Percentiles rank a stretch among this genome's conserved stretches.
Conservation (phyloP, 2,888 invertebrate genomes). For the Drosophila anomalipes region DNA sequence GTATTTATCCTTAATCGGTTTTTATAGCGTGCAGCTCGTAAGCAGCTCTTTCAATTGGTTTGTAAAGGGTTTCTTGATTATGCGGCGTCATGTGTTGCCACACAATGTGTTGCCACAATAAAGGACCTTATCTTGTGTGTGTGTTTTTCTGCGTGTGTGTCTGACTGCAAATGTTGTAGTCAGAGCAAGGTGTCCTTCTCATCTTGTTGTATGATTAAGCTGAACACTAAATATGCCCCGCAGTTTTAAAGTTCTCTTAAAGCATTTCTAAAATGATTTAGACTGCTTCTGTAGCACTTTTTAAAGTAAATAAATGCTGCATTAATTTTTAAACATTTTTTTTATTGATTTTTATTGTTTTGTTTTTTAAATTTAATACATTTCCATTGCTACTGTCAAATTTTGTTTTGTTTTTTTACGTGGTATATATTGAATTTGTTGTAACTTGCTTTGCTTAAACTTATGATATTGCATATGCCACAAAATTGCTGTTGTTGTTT, state of each 20-base stretch:
- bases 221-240: background rate
- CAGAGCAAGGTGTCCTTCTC: background rate
- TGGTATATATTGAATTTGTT: slow-evolving; percentile 24
- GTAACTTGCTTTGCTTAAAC: slow-evolving; percentile 54
- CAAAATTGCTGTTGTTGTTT: slow-evolving; percentile 57
- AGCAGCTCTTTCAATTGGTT: slow-evolving; percentile 1
- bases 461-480: slow-evolving; percentile 78
- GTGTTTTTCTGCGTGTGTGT: background rate
- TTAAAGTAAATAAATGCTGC: background rate
- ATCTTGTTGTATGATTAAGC: background rate
- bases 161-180: background rate
- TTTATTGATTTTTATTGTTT: slow-evolving; percentile 38
- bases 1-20: slow-evolving; percentile 6
- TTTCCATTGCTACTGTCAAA: slow-evolving; percentile 61
- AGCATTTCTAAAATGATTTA: background rate
- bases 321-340: slow-evolving; percentile 45
- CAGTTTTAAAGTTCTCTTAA: background rate
- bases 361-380: slow-evolving; percentile 40
- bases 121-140: background rate
- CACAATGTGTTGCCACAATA: background rate
- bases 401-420: slow-evolving; percentile 24
- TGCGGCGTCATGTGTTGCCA: background rate
- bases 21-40: background rate
- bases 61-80: background rate
- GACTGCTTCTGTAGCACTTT: no score